phyloP scores from a whole-genome alignment of 1,140 invertebrate species.

The Drosophila melanogaster region Release_6_plus_ISO1_MT NT_037436.4:5701501-5702000 shows the following conservation, averaged over 20 bases:
- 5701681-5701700: slow-evolving; percentile 3
- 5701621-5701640: slow-evolving; percentile 57
- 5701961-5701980: slow-evolving; percentile 39
- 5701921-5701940: slow-evolving; percentile 69
- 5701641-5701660: slow-evolving; percentile 79
- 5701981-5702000: slow-evolving; percentile 21
- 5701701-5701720: neutral
- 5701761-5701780: slow-evolving; percentile 48
- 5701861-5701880: slow-evolving; percentile 77
- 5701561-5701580: neutral
- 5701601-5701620: slow-evolving; percentile 73
- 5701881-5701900: slow-evolving; percentile 42
- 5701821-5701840: slow-evolving; percentile 48
- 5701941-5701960: slow-evolving; percentile 56
- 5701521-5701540: neutral
- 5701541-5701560: neutral
- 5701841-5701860: slow-evolving; percentile 82
- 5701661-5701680: slow-evolving; percentile 74
- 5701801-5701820: neutral
- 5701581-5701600: slow-evolving; percentile 72
- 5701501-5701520: slow-evolving; percentile 60
- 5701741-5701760: slow-evolving; percentile 20
- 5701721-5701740: slow-evolving; percentile 37
- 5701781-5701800: slow-evolving; percentile 7
- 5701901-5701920: slow-evolving; percentile 36